Base-by-base conservation (phyloP, 2,888 invertebrate species). In the Cybosia mesomella region DNA sequence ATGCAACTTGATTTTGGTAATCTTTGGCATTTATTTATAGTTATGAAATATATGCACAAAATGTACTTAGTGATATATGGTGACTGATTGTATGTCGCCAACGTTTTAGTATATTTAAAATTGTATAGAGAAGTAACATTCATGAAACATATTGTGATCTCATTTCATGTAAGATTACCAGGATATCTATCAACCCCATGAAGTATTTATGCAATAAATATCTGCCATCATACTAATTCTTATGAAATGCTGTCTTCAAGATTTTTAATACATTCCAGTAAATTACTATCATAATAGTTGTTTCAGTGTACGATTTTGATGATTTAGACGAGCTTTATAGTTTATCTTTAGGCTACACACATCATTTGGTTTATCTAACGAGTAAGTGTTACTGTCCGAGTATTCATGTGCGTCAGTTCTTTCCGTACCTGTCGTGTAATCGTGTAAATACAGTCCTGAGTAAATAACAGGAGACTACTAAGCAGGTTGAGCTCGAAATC, bases 191-290 rank as follows among this genome's bases (percentile, higher is more conserved):
- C 79, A 84, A 83, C 77, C 81, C 76, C 77, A 72, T 77, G 75
- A 85, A 89, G 83, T 89, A 85, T 87, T 87, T 84, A 84, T 85
- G 86, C 83, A 74, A 43, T 66, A 83, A 83, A 82, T 78, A 75
- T 76, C 75, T 81, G 80, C 81, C 75, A 81, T 79, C 81, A 82
- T 80, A 83, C 77, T 83, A 84, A 82, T 83, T 87, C 84, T 85
- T 85, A 86, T 89, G 85, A 87, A 85, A 86, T 87, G 81, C 82
- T 85, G 83, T 85, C 75, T 84, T 85, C 83, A 83, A 83, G 74
- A 84, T 87, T 80, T 87, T 86, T 21, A 80, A 90, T 90, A 94
- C 94, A 94, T 94, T 94, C 94, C 94, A 94, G 85, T 90, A 84
- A 82, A 89, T 76, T 72, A 79, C 76, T 79, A 90, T 87, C 80